Conservation (phyloP, 2,888 invertebrate species). For the Lamellibrachia satsuma region DNA sequence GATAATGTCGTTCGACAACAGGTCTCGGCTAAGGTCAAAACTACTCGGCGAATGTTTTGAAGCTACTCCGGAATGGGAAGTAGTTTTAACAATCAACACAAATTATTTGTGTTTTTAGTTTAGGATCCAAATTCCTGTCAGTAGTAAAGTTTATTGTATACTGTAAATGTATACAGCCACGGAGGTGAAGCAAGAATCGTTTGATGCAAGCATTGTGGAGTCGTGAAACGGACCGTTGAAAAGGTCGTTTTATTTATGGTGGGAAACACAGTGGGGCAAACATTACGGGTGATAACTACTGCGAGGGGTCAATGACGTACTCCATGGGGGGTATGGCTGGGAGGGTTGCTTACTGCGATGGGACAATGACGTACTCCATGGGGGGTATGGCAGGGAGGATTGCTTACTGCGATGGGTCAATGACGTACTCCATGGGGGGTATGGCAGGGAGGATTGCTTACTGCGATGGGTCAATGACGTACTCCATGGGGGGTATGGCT, state of each 20-base stretch:
- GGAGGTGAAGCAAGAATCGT: background rate
- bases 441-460: too few relatives aligned
- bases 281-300: too few relatives aligned
- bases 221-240: background rate
- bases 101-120: background rate
- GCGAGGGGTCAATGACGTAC: too few relatives aligned
- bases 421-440: too few relatives aligned
- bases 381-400: too few relatives aligned
- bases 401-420: too few relatives aligned
- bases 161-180: background rate
- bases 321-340: too few relatives aligned
- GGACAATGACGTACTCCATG: too few relatives aligned
- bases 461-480: too few relatives aligned
- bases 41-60: background rate
- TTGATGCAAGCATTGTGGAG: background rate
- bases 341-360: too few relatives aligned
- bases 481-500: too few relatives aligned
- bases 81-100: background rate
- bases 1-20: background rate
- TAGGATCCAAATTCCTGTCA: background rate
- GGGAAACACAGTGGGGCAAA: background rate
- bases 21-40: background rate
- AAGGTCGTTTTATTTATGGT: background rate
- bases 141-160: background rate
- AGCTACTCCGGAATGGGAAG: background rate